These are phyloP conservation scores for Rapana venosa DNA, from an alignment of 2,888 invertebrate genomes.

Conservation along the genomic window DNA sequence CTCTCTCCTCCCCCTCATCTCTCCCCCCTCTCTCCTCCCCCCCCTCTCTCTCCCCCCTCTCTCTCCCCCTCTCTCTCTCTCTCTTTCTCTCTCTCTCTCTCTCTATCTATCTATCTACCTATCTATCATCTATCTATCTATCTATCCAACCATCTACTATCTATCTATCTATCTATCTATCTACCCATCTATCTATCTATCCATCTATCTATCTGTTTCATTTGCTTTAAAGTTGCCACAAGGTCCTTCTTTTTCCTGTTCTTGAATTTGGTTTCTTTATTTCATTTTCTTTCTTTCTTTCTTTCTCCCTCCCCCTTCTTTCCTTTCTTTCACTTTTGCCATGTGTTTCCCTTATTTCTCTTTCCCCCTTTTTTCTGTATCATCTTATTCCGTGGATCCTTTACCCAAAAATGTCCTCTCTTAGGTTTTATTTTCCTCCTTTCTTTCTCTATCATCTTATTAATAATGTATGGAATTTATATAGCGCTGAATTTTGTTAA, in stretches of 20 bases:
- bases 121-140: conserved; percentile 25
- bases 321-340: background rate
- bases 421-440: no score
- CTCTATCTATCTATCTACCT: background rate
- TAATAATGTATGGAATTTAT: no score
- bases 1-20: background rate
- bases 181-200: background rate
- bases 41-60: background rate
- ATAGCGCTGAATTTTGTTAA: no score
- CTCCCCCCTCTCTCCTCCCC: background rate
- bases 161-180: background rate
- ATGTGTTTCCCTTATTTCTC: no score
- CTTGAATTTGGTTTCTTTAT: conserved; percentile 33
- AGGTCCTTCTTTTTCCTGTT: no score
- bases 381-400: no score
- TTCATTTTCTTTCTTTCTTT: conserved; percentile 25
- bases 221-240: no score
- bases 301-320: conserved; percentile 37
- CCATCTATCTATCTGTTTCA: no score
- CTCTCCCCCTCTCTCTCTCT: background rate
- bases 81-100: background rate
- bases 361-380: no score
- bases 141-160: background rate
- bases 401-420: no score
- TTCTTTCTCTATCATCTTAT: no score